A percentile compares a stretch with the other conserved stretches of the same genome.
phyloP scores from a whole-genome alignment of 2,888 invertebrate genomes.

The Busseola fusca region DNA sequence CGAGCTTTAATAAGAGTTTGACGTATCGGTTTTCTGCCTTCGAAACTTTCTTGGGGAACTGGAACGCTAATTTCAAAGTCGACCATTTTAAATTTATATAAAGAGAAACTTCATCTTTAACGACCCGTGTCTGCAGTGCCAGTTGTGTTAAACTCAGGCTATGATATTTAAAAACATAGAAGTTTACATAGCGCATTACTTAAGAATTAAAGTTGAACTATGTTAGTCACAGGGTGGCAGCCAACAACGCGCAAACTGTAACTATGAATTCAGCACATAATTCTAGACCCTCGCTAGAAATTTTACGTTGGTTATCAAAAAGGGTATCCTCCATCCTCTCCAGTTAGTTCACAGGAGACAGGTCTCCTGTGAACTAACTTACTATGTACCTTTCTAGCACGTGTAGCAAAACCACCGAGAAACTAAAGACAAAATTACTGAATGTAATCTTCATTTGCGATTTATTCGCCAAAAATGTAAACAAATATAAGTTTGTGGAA shows the following conservation, averaged over 20 bases:
- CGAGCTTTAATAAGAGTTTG: slow-evolving; percentile 21
- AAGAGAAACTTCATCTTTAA: slow-evolving; percentile 14
- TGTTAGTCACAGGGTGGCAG: background rate
- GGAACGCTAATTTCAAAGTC: slow-evolving; percentile 42
- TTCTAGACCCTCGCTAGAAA: too few species aligned
- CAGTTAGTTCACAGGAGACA: too few species aligned
- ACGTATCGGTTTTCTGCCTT: slow-evolving; percentile 42
- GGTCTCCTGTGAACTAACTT: background rate
- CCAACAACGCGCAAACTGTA: background rate
- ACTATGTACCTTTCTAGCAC: background rate
- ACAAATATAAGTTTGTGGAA: too few species aligned
- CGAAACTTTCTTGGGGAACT: slow-evolving; percentile 36
- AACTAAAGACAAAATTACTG: background rate
- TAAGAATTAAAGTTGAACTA: background rate
- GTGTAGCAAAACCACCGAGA: background rate
- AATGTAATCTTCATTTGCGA: too few species aligned
- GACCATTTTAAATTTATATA: slow-evolving; percentile 3
- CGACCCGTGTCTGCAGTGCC: background rate
- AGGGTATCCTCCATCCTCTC: too few species aligned
- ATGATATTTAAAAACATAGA: background rate
- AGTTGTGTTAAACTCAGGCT: background rate
- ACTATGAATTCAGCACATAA: background rate
- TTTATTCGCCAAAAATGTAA: too few species aligned
- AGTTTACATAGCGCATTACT: too few species aligned
- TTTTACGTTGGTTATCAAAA: background rate